Conservation (phyloP, 2,888 invertebrate genomes). For the Podabrus alpinus region DNA sequence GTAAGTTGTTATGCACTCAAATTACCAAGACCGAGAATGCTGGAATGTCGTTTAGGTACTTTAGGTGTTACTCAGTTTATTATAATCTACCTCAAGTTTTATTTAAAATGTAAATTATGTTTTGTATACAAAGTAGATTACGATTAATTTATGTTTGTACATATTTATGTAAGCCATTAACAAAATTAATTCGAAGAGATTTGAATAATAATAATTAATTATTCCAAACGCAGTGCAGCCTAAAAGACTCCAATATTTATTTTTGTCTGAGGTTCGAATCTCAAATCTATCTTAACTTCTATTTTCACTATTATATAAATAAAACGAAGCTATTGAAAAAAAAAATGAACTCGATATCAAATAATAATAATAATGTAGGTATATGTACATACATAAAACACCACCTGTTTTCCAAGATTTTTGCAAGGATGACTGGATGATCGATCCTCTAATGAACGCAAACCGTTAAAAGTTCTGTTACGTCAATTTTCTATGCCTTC, state of each 20-base stretch:
- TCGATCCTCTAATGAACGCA: no score
- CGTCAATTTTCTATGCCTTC: not conserved
- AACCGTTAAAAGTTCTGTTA: no score
- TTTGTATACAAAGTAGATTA: slow-evolving; percentile 1
- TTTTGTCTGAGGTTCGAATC: not conserved
- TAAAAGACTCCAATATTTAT: not conserved
- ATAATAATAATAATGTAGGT: no score
- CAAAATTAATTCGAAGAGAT: not conserved
- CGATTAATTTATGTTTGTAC: not conserved
- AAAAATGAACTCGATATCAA: no score
- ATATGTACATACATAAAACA: not conserved
- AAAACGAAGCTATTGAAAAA: no score
- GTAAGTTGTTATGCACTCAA: slow-evolving; percentile 3
- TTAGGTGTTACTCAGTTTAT: slow-evolving; percentile 1
- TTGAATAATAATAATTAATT: not conserved
- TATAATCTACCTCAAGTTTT: slow-evolving; percentile 5
- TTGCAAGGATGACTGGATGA: no score
- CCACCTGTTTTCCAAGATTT: not conserved
- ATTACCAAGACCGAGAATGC: slow-evolving; percentile 3
- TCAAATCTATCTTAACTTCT: not conserved
- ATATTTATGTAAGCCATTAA: not conserved
- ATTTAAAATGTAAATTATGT: slow-evolving; percentile 13
- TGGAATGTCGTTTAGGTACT: slow-evolving; percentile 6
- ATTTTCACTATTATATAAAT: no score
- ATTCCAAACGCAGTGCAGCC: not conserved